Percentiles rank a stretch among this genome's conserved stretches.
Conservation (phyloP, 2,113 vertebrate species). For the Blennius ocellaris region DNA sequence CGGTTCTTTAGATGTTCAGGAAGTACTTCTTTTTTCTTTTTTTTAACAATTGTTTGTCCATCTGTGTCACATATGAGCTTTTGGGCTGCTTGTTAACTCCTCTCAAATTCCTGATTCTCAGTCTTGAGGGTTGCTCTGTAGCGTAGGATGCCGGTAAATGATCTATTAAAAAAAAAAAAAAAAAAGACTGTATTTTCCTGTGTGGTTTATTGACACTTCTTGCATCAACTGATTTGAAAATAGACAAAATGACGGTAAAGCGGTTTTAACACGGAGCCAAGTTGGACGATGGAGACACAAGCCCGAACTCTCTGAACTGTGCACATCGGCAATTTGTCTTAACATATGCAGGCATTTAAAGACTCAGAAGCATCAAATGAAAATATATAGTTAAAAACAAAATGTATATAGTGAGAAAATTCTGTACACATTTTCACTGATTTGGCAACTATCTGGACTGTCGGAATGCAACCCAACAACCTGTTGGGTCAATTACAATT, state of each 20-base stretch:
- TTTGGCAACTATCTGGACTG: constrained; percentile 38
- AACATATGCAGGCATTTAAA: constrained; percentile 30
- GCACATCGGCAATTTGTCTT: constrained; percentile 12
- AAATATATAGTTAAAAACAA: constrained; percentile 39
- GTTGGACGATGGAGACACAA: background rate
- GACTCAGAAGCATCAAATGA: constrained; percentile 16
- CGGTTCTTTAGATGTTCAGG: too few species aligned
- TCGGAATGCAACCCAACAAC: constrained; percentile 46
- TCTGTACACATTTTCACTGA: constrained; percentile 40
- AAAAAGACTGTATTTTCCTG: background rate
- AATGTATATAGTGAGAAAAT: too few species aligned
- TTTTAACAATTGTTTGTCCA: too few species aligned
- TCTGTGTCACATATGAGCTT: too few species aligned
- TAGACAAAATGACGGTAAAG: constrained; percentile 1
- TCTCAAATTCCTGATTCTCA: too few species aligned
- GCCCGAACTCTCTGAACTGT: constrained; percentile 4
- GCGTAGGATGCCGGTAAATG: background rate
- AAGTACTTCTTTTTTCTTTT: too few species aligned
- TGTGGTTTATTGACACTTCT: background rate
- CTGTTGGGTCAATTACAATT: constrained; percentile 10
- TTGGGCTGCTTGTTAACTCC: too few species aligned
- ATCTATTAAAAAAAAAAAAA: background rate
- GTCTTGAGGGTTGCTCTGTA: too few species aligned
- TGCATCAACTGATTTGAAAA: background rate
- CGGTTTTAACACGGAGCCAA: background rate